Evolutionary conservation across 2,888 invertebrate species (phyloP).

Genomic region (Petrolisthes cinctipes): DNA sequence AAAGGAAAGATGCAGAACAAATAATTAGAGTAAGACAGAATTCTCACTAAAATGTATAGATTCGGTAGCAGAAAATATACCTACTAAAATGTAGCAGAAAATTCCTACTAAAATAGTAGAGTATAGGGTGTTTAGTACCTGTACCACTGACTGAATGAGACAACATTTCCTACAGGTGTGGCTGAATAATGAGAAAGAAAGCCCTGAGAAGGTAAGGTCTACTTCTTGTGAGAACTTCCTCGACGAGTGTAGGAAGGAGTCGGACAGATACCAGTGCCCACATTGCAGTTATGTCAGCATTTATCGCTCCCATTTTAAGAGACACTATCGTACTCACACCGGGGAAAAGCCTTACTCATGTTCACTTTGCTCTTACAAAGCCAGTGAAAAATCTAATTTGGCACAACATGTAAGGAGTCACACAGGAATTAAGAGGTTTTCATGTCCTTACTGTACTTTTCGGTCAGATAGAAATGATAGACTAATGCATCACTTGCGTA

Average conservation of each 20-base stretch:
- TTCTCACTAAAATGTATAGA: too few species aligned
- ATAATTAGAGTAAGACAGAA: too few species aligned
- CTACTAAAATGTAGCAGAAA: too few species aligned
- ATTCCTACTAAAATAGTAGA: too few species aligned
- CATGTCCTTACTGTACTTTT: conserved; percentile 43
- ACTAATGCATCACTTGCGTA: conserved; percentile 25
- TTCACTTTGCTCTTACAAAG: conserved; percentile 21
- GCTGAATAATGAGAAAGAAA: conserved; percentile 50
- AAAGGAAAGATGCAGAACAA: too few species aligned
- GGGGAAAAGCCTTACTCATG: conserved; percentile 36
- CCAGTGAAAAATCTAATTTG: conserved; percentile 13
- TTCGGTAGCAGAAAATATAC: too few species aligned
- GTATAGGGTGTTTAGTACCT: not conserved
- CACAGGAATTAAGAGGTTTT: conserved; percentile 12
- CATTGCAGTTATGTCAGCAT: conserved; percentile 34
- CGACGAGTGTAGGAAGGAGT: conserved; percentile 32
- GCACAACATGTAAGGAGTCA: conserved; percentile 21
- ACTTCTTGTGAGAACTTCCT: conserved; percentile 21
- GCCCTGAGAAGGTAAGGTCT: conserved; percentile 35
- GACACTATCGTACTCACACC: conserved; percentile 37
- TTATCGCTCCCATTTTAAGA: conserved; percentile 38
- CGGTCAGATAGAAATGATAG: conserved; percentile 39
- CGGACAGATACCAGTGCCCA: conserved; percentile 38
- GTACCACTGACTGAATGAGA: not conserved
- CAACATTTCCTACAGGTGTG: conserved; percentile 57